These are phyloP conservation scores for Colletes collaris DNA, from an alignment of 2,888 invertebrate genomes.

Conservation along the genomic window DNA sequence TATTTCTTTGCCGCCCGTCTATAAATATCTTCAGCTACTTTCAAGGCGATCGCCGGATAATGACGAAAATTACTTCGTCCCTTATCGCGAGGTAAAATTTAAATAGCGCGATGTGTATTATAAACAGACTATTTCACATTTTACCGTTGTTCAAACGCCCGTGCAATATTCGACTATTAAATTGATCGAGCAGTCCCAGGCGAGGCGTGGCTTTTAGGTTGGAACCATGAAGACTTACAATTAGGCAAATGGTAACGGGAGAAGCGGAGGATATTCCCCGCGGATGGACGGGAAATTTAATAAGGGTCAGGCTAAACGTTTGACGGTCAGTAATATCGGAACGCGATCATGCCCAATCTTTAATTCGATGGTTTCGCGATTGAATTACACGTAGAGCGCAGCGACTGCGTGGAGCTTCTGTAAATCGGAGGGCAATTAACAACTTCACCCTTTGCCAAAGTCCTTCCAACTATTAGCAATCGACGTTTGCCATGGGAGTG, in stretches of 20 bases:
- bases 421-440: conserved; percentile 5
- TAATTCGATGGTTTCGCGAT: background rate
- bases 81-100: background rate
- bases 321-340: background rate
- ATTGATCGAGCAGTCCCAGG: too few species aligned
- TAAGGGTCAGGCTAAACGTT: background rate
- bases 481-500: background rate
- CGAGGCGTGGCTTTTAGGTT: too few species aligned
- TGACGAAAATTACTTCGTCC: conserved; percentile 13
- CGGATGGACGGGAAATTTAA: too few species aligned
- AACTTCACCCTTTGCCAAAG: too few species aligned
- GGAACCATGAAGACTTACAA: background rate
- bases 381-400: background rate
- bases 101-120: background rate
- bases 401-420: background rate
- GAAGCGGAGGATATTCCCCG: too few species aligned
- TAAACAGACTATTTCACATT: too few species aligned
- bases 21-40: conserved; percentile 24
- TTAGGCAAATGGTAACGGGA: too few species aligned
- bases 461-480: background rate
- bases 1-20: conserved; percentile 4
- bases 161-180: too few species aligned
- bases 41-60: conserved; percentile 15
- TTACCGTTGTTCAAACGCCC: too few species aligned
- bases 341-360: background rate